Percentiles rank a stretch among this genome's conserved stretches.
These are phyloP conservation scores for Hyperoplus lanceolatus DNA, from an alignment of 2,797 vertebrate genomes.

Conservation along the genomic window DNA sequence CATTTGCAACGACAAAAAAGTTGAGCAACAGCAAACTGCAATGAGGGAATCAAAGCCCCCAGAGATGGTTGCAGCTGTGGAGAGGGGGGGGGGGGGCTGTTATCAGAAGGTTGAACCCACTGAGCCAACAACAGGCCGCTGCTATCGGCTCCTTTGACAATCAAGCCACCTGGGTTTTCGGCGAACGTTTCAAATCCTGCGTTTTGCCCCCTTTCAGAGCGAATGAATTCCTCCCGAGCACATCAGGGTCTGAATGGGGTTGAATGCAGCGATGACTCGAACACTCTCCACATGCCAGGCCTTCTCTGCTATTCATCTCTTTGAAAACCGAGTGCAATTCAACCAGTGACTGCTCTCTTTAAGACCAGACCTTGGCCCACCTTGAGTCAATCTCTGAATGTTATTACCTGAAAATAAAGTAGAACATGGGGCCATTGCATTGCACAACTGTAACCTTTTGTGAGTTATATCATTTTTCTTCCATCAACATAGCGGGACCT, in stretches of 20 bases:
- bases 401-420: neutral
- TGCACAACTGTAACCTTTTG: too few species aligned
- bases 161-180: conserved; percentile 58
- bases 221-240: conserved; percentile 73
- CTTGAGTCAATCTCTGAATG: neutral
- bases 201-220: conserved; percentile 52
- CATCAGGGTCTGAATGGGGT: conserved; percentile 52
- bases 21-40: conserved; percentile 3
- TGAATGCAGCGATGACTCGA: conserved; percentile 45
- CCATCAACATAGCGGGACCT: too few species aligned
- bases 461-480: too few species aligned
- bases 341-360: neutral
- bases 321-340: neutral
- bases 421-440: neutral
- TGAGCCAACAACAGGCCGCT: conserved; percentile 58
- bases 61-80: conserved; percentile 56
- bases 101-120: conserved; percentile 50
- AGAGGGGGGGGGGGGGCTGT: conserved; percentile 35
- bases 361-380: neutral
- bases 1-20: neutral
- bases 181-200: conserved; percentile 53
- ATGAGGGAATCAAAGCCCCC: conserved; percentile 34
- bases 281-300: conserved; percentile 31
- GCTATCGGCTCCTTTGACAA: conserved; percentile 32
- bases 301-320: neutral